Evolutionary conservation across 1,140 invertebrate genomes (phyloP).

Genomic region (Caenorhabditis remanei): DNA sequence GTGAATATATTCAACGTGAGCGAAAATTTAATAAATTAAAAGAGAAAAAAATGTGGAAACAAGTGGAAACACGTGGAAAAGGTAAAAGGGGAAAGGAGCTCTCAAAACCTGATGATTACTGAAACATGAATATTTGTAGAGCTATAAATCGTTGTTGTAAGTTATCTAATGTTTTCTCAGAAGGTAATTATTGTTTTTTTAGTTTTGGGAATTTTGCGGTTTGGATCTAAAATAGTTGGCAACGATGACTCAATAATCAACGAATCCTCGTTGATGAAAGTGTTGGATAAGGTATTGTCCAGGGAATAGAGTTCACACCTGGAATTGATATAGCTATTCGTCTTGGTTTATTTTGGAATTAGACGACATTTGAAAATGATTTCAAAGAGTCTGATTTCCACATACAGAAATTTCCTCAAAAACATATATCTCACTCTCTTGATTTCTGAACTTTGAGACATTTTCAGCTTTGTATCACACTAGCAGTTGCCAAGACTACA

Average conservation of each 20-base stretch:
- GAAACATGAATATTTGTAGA: conserved; percentile 1
- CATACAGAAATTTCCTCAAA: too few species aligned
- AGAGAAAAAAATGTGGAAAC: neutral
- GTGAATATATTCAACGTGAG: neutral
- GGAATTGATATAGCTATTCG: neutral
- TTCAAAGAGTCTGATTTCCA: too few species aligned
- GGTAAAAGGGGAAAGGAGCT: neutral
- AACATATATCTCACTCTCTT: too few species aligned
- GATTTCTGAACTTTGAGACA: too few species aligned
- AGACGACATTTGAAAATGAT: too few species aligned
- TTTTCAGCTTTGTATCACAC: neutral
- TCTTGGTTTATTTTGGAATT: too few species aligned
- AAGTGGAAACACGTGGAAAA: neutral
- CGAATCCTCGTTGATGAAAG: neutral
- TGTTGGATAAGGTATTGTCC: neutral
- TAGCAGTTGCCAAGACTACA: neutral
- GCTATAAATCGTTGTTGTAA: neutral
- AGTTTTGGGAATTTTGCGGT: neutral
- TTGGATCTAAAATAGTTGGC: neutral
- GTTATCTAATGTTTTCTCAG: neutral
- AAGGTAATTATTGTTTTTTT: neutral
- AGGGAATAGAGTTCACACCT: neutral
- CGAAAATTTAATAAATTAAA: neutral
- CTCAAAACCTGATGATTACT: neutral
- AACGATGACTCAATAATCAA: neutral